phyloP scores from a whole-genome alignment of 2,113 vertebrate species.

The Etheostoma spectabile region DNA sequence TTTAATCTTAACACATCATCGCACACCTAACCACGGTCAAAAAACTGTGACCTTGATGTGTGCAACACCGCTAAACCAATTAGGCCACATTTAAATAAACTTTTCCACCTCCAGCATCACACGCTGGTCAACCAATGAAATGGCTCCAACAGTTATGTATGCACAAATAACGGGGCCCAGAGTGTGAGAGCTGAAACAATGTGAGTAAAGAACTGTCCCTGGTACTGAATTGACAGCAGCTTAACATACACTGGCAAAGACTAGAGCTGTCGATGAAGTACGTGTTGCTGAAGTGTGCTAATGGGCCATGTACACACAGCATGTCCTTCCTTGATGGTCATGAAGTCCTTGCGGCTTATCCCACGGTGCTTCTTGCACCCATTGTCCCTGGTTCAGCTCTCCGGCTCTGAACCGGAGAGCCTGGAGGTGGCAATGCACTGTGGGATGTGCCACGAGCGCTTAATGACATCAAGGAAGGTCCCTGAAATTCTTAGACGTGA shows the following conservation, averaged over 20 bases:
- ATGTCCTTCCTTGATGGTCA: constrained; percentile 56
- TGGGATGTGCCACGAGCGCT: constrained; percentile 35
- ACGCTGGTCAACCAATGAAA: too few species aligned
- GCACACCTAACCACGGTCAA: too few species aligned
- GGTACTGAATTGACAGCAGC: constrained; percentile 45
- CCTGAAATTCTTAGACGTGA: constrained; percentile 29
- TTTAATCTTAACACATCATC: too few species aligned
- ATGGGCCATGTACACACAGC: constrained; percentile 47
- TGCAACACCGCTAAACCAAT: too few species aligned
- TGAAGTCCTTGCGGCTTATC: constrained; percentile 43
- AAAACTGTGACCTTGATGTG: too few species aligned
- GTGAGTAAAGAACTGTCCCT: constrained; percentile 27
- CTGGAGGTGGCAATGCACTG: constrained; percentile 35
- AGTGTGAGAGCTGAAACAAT: not conserved
- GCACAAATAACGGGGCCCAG: not conserved
- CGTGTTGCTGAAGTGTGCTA: constrained; percentile 38
- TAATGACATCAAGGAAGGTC: constrained; percentile 53
- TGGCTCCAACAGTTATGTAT: too few species aligned
- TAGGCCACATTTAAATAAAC: too few species aligned
- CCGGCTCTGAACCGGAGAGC: constrained; percentile 32
- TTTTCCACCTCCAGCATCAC: too few species aligned
- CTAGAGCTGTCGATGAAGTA: constrained; percentile 37
- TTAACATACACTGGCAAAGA: not conserved
- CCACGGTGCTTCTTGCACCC: constrained; percentile 47
- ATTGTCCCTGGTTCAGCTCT: constrained; percentile 62